Base-by-base conservation (phyloP, 1,140 invertebrate genomes). In the Andricus grossulariae region DNA sequence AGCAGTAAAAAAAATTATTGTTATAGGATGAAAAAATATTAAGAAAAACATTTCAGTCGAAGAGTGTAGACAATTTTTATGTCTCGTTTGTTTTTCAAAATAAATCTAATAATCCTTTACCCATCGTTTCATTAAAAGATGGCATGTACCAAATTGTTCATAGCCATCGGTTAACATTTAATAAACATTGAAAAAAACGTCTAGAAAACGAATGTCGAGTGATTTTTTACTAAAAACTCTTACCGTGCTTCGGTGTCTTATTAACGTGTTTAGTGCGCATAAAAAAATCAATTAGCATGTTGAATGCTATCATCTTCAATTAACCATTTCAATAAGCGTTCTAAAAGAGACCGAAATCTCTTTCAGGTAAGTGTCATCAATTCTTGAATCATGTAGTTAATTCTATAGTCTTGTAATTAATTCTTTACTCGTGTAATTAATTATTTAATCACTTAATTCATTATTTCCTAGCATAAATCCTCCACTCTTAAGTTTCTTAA, bases 271-370 rank as follows among this genome's bases (percentile, higher is more conserved):
- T 75, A 72, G 51, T 76, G 74, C 71, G 80, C 74, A 76, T 82
- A 73, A 75, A 75, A 72, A 71, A 81, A 81, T 49, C 21, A 66
- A 73, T 79, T 78, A 54, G 78, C 81, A 82, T 80, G 81, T 71
- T 82, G 50, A 76, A 74, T 80, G 70, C 75, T 75, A 74, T 72
- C 57, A 32, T 82, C 74, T 50, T 78, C 55, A 74, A 82, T 78
- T 81, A 81, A 81, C 76, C 54, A 71, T 66, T 66, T 32, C 25
- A 66, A 66, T 66, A 39, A 32, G 8, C 3, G 57, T 16, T 21
- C 16, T 39, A 25, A 60, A 19, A 57, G 57, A 66, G 11, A 25
- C 1, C 10, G 32, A 66, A 60, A 32, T 39, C 12, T 66, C 4
- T 32, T 32, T 13, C 57, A 66, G 57, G 57, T 66, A 66, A 66